phyloP scores from a whole-genome alignment of 2,797 vertebrate species.

The Heterohyrax brucei region DNA sequence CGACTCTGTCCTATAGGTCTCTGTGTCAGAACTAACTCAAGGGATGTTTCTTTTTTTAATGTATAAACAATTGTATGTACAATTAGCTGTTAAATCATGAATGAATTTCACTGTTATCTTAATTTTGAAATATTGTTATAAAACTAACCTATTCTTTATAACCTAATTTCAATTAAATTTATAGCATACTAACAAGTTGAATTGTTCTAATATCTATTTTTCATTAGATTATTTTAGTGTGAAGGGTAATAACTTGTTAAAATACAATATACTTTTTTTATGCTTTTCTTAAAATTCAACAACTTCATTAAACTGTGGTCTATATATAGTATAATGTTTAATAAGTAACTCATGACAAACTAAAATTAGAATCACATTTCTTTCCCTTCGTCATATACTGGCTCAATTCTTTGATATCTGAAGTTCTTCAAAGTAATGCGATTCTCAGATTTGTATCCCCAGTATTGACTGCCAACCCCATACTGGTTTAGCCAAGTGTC shows the following conservation, averaged over 20 bases:
- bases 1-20: too few species aligned
- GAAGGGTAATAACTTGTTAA: not conserved
- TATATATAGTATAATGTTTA: slow-evolving; percentile 1
- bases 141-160: not conserved
- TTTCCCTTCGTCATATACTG: not conserved
- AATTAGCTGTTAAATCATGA: not conserved
- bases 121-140: slow-evolving; percentile 1
- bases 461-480: not conserved
- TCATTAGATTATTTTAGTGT: not conserved
- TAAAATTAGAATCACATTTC: slow-evolving; percentile 13
- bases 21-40: too few species aligned
- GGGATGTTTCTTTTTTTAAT: too few species aligned
- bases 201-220: not conserved
- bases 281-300: slow-evolving; percentile 31
- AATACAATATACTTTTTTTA: not conserved
- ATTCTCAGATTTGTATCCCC: not conserved
- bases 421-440: not conserved
- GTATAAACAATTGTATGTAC: not conserved
- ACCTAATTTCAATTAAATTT: not conserved
- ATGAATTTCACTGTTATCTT: not conserved
- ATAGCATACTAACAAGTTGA: not conserved
- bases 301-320: not conserved
- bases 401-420: not conserved
- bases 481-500: not conserved
- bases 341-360: slow-evolving; percentile 9